Base-by-base conservation (phyloP, 2,113 vertebrate species). In the Ammodytes marinus region DNA sequence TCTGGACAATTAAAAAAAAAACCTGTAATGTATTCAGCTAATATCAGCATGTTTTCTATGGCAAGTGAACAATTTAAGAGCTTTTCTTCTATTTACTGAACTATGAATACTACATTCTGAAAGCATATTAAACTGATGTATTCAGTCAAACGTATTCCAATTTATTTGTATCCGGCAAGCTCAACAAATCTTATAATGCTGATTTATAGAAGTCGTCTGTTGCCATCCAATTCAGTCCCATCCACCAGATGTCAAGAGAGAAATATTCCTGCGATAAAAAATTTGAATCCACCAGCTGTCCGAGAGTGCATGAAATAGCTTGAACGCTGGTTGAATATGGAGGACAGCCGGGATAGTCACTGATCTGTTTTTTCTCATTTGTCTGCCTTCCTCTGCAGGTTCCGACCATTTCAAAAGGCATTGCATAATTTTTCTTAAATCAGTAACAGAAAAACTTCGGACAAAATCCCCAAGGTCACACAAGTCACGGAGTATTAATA, bases 1-100 rank as follows among this genome's bases (percentile, higher is more conserved):
- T 61, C 45, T 45, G 55, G 68, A 82, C 64, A 84, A 68, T 65
- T 65, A 27, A 27, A 27, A 27, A 74, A 64, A 64, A 69, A 37
- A 50, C n/a, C 37, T 40, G 4, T 39, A 10, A 60, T 5, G 5
- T 27, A 59, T 58, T 72, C 13, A 70, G 40, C 3, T 59, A 45
- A 71, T 45, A 37, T 50, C n/a, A 40, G 9, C 58, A 35, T 8
- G 14, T n/a, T 27, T 71, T 45, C 46, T 60, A 12, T 15, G 9
- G 46, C 27, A 50, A 40, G 65, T 47, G 8, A 9, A 11, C 1
- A 65, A 78, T 59, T 55, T 15, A 61, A 82, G 53, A 52, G 15
- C 2, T 37, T 59, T 52, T 55, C 8, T 65, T 6, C 15, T 6
- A 2, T 60, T 58, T 67, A 73, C 10, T 19, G 2, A 17, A 57